Evolutionary conservation across 2,797 vertebrate genomes (phyloP).

Genomic region (Luscinia megarhynchos): DNA sequence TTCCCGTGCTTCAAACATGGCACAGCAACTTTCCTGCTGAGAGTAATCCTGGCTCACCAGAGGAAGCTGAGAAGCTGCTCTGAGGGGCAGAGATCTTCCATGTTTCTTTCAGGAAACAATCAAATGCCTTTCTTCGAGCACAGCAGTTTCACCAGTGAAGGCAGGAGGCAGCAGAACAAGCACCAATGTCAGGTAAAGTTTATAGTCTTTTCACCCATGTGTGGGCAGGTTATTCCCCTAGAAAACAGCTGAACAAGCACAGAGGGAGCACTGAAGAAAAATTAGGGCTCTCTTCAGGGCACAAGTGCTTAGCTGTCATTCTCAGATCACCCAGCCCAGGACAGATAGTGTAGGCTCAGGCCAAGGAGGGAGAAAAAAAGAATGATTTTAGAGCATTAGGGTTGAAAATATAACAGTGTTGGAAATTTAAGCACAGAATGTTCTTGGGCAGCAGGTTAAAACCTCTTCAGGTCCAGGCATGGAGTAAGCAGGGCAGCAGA

Average conservation of each 20-base stretch:
- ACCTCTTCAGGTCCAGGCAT: neutral
- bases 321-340: neutral
- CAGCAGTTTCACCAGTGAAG: neutral
- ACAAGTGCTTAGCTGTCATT: rapidly evolving
- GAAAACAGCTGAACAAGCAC: neutral
- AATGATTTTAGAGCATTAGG: neutral
- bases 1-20: neutral
- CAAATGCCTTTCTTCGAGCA: neutral
- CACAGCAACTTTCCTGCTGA: neutral
- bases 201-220: neutral
- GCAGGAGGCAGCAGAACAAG: slow-evolving; percentile 8
- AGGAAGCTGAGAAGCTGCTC: neutral
- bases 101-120: neutral
- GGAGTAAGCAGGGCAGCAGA: neutral
- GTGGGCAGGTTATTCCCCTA: neutral
- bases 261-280: neutral
- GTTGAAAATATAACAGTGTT: neutral
- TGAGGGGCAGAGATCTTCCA: neutral
- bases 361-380: neutral
- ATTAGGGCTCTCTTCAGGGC: neutral
- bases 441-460: neutral
- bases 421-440: neutral
- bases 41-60: neutral
- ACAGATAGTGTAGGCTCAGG: neutral
- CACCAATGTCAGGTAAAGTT: neutral